Percentiles rank a stretch among this genome's conserved stretches.
Evolutionary conservation across 1,140 invertebrate genomes (phyloP).

Genomic region (Listronotus oregonensis): DNA sequence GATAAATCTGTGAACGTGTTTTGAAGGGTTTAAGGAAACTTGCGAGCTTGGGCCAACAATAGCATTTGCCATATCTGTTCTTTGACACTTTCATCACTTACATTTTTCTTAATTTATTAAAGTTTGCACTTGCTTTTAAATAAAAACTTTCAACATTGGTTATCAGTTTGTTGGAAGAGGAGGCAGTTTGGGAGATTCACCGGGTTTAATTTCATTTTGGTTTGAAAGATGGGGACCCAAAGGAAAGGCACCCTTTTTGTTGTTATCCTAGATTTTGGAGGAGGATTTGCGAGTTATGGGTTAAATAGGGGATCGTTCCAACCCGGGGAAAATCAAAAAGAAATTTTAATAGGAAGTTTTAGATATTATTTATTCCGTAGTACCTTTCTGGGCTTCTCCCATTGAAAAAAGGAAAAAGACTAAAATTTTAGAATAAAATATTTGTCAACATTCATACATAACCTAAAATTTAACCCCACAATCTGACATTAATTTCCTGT

Average conservation of each 20-base stretch:
- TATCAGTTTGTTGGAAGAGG: neutral
- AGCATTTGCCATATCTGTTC: slow-evolving; percentile 30
- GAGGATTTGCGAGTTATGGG: slow-evolving; percentile 46
- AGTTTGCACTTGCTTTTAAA: slow-evolving; percentile 28
- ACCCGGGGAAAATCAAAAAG: slow-evolving; percentile 36
- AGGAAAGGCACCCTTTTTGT: slow-evolving; percentile 50
- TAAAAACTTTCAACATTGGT: slow-evolving; percentile 24
- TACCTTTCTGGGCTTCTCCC: slow-evolving; percentile 27
- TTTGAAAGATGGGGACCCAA: slow-evolving; percentile 12
- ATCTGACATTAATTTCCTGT: too few relatives aligned
- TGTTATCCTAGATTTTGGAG: slow-evolving; percentile 49
- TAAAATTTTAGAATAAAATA: too few relatives aligned
- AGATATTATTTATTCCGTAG: neutral
- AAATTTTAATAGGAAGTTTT: neutral
- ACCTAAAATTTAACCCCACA: too few relatives aligned
- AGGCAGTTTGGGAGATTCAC: slow-evolving; percentile 10
- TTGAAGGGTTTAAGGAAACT: slow-evolving; percentile 34
- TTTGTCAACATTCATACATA: too few relatives aligned
- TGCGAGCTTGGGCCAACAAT: slow-evolving; percentile 31
- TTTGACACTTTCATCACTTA: slow-evolving; percentile 16
- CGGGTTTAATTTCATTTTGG: neutral
- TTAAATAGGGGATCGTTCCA: slow-evolving; percentile 53
- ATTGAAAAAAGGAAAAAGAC: neutral
- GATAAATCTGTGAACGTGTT: slow-evolving; percentile 29
- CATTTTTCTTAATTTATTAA: slow-evolving; percentile 21